Evolutionary conservation across 1,140 invertebrate species (phyloP).

Genomic region (Anastrepha obliqua): DNA sequence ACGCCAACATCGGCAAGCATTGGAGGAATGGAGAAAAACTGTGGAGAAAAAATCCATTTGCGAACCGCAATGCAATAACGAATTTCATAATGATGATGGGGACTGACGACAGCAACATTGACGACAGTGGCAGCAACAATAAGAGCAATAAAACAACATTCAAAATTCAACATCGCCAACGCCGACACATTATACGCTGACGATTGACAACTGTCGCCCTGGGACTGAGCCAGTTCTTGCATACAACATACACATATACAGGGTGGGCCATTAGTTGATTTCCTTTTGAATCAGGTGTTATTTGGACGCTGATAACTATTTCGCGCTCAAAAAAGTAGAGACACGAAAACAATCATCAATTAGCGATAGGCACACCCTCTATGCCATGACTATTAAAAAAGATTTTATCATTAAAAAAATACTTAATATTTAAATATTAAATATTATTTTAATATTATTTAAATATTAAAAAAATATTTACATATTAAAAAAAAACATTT

Average conservation of each 20-base stretch:
- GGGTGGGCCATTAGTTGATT: too few relatives aligned
- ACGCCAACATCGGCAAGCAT: background rate
- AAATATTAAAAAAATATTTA: too few relatives aligned
- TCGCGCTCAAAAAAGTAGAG: too few relatives aligned
- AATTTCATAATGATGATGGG: slow-evolving; percentile 51
- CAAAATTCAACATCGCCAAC: background rate
- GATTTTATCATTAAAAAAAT: too few relatives aligned
- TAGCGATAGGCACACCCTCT: too few relatives aligned
- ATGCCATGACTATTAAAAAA: too few relatives aligned
- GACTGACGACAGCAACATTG: slow-evolving; percentile 15
- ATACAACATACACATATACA: background rate
- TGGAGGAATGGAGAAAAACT: background rate
- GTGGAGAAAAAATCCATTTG: slow-evolving; percentile 13
- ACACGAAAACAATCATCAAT: too few relatives aligned
- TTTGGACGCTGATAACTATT: too few relatives aligned
- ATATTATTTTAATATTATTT: too few relatives aligned
- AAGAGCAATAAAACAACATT: background rate
- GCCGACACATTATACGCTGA: slow-evolving; percentile 35
- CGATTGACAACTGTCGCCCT: slow-evolving; percentile 39
- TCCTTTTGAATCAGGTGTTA: too few relatives aligned
- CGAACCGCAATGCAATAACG: slow-evolving; percentile 39
- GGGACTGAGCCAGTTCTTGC: slow-evolving; percentile 18
- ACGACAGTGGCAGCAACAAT: background rate
- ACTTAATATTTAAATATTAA: too few relatives aligned
- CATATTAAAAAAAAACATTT: too few relatives aligned